These are phyloP conservation scores for Silvanus unidentatus DNA, from an alignment of 2,888 invertebrate species.

Conservation along the genomic window DNA sequence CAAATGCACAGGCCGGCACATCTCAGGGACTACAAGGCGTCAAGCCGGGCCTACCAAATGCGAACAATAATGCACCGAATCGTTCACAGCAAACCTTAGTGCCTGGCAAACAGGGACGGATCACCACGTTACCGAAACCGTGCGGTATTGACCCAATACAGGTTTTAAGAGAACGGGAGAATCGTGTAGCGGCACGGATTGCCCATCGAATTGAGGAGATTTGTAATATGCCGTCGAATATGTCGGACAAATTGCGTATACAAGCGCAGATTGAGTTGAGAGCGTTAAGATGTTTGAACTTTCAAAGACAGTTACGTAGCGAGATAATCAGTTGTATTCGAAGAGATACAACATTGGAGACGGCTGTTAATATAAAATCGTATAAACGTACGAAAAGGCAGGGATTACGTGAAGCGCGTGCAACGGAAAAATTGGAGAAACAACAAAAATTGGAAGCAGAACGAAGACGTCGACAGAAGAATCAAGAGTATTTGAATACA, in stretches of 20 bases:
- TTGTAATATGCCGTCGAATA: slow-evolving; percentile 74
- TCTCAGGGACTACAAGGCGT: slow-evolving; percentile 13
- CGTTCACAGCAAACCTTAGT: slow-evolving; percentile 34
- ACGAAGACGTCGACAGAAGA: slow-evolving; percentile 92
- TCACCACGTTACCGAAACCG: slow-evolving; percentile 89
- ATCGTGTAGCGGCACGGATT: slow-evolving; percentile 86
- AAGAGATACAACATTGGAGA: slow-evolving; percentile 93
- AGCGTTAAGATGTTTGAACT: slow-evolving; percentile 88
- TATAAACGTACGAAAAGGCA: slow-evolving; percentile 97
- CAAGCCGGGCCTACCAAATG: slow-evolving; percentile 15
- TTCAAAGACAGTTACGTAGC: slow-evolving; percentile 85
- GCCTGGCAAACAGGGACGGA: slow-evolving; percentile 69
- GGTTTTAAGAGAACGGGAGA: slow-evolving; percentile 91
- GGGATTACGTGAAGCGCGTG: slow-evolving; percentile 82
- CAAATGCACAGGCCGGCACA: slow-evolving; percentile 2
- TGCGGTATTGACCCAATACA: slow-evolving; percentile 90
- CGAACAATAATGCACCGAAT: slow-evolving; percentile 14
- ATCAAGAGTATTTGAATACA: slow-evolving; percentile 94
- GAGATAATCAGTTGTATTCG: slow-evolving; percentile 86
- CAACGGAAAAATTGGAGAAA: slow-evolving; percentile 97
- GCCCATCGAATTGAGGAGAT: slow-evolving; percentile 87
- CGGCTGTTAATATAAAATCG: slow-evolving; percentile 93
- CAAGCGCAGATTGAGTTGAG: slow-evolving; percentile 94
- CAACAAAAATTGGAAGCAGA: slow-evolving; percentile 99
- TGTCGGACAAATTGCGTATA: slow-evolving; percentile 84